Evolutionary conservation across 1,140 invertebrate genomes (phyloP).

Genomic region (Leptopilina boulardi): DNA sequence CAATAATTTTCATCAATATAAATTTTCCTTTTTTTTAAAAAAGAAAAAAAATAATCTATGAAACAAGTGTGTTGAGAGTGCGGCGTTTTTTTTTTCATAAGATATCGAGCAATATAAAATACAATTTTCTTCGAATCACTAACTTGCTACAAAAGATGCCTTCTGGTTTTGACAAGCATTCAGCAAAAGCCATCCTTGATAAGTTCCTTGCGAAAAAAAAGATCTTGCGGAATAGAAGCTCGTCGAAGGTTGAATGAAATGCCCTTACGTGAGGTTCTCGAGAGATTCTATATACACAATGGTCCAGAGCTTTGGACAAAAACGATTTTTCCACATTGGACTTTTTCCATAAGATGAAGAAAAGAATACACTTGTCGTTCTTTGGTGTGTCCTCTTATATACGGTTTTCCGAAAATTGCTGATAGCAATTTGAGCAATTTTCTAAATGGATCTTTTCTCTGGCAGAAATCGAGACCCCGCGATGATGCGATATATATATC

Average conservation of each 20-base stretch:
- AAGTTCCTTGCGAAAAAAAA: slow-evolving; percentile 53
- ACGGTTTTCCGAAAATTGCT: slow-evolving; percentile 62
- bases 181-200: slow-evolving; percentile 60
- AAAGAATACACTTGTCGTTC: slow-evolving; percentile 58
- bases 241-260: slow-evolving; percentile 45
- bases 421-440: slow-evolving; percentile 74
- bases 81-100: slow-evolving; percentile 58
- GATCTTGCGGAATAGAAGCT: slow-evolving; percentile 40
- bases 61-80: slow-evolving; percentile 34
- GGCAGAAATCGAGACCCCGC: slow-evolving; percentile 61
- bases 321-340: slow-evolving; percentile 57
- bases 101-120: slow-evolving; percentile 67
- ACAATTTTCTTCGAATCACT: slow-evolving; percentile 74
- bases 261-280: slow-evolving; percentile 54
- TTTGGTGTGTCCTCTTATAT: slow-evolving; percentile 51
- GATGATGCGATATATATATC: slow-evolving; percentile 27
- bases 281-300: slow-evolving; percentile 53
- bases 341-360: slow-evolving; percentile 39
- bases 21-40: not conserved
- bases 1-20: not conserved
- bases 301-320: slow-evolving; percentile 56
- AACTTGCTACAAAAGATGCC: slow-evolving; percentile 71
- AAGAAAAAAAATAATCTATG: slow-evolving; percentile 42
- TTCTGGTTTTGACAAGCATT: slow-evolving; percentile 75
- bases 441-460: slow-evolving; percentile 70